A percentile compares a stretch with the other conserved stretches of the same genome.
These are phyloP conservation scores for Odontamblyopus lacepedii DNA, from an alignment of 2,797 vertebrate genomes.

Conservation along the genomic window DNA sequence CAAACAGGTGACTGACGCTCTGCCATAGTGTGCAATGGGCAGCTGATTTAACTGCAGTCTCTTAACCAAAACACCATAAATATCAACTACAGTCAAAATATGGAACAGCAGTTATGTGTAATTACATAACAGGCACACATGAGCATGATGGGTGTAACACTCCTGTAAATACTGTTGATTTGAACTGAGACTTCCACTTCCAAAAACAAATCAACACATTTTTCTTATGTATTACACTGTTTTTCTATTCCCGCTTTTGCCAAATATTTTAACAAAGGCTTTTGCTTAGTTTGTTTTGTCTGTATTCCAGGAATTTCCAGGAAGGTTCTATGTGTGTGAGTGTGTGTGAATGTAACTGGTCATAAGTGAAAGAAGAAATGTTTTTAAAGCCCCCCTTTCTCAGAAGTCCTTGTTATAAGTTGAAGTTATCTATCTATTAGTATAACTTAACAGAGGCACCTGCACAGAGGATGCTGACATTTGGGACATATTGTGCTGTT, in stretches of 20 bases:
- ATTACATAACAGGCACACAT: slow-evolving; percentile 1
- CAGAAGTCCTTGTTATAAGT: slow-evolving; percentile 5
- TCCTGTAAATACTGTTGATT: slow-evolving; percentile 74
- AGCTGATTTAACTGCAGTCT: neutral
- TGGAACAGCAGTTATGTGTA: too few species aligned
- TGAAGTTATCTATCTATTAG: slow-evolving; percentile 22
- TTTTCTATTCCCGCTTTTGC: slow-evolving; percentile 68
- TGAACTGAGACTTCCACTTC: slow-evolving; percentile 47
- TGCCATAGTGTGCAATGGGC: neutral
- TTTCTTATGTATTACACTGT: slow-evolving; percentile 36
- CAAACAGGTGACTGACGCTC: neutral
- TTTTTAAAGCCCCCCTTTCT: slow-evolving; percentile 24
- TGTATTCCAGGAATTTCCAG: neutral
- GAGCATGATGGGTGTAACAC: neutral
- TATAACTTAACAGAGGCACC: slow-evolving; percentile 20
- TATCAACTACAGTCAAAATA: neutral
- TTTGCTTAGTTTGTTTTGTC: slow-evolving; percentile 45
- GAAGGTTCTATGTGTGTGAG: neutral
- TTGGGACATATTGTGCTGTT: slow-evolving; percentile 5
- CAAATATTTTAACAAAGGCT: slow-evolving; percentile 58
- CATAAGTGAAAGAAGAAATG: slow-evolving; percentile 36
- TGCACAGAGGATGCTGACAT: neutral
- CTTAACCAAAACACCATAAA: neutral
- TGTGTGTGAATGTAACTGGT: slow-evolving; percentile 42
- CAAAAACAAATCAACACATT: slow-evolving; percentile 50